Evolutionary conservation across 2,888 invertebrate genomes (phyloP).

Genomic region (Anthrax anthrax): DNA sequence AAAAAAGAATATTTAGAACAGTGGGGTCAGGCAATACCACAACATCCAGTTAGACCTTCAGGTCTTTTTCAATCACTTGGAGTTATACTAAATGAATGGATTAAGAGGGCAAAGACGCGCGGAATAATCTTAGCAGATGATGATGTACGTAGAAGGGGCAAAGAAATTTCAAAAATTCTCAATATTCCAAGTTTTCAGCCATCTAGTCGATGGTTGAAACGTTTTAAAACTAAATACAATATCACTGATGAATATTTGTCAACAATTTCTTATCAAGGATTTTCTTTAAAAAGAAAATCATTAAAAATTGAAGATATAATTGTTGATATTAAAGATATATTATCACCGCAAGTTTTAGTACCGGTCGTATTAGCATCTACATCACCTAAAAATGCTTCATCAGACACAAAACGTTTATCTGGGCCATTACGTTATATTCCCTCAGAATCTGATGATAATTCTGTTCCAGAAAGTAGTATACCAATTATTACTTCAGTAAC

Average conservation of each 20-base stretch:
- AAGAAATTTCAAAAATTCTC: not conserved
- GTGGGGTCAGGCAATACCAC: not conserved
- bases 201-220: not conserved
- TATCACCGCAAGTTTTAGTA: not conserved
- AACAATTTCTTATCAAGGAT: not conserved
- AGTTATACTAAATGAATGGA: not conserved
- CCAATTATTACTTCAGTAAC: no score
- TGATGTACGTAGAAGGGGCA: not conserved
- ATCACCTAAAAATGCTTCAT: no score
- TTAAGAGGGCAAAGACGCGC: not conserved
- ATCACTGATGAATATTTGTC: not conserved
- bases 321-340: not conserved
- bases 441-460: no score
- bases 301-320: not conserved
- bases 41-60: not conserved
- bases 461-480: no score
- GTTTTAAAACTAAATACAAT: not conserved
- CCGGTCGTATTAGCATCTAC: no score
- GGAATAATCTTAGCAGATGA: not conserved
- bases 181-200: not conserved
- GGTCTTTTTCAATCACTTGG: not conserved
- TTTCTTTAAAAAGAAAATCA: not conserved
- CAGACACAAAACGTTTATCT: no score
- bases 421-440: no score
- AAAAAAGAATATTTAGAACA: not conserved